Evolutionary conservation across 2,113 vertebrate genomes (phyloP).

Genomic region (Mormyrus lacerda): DNA sequence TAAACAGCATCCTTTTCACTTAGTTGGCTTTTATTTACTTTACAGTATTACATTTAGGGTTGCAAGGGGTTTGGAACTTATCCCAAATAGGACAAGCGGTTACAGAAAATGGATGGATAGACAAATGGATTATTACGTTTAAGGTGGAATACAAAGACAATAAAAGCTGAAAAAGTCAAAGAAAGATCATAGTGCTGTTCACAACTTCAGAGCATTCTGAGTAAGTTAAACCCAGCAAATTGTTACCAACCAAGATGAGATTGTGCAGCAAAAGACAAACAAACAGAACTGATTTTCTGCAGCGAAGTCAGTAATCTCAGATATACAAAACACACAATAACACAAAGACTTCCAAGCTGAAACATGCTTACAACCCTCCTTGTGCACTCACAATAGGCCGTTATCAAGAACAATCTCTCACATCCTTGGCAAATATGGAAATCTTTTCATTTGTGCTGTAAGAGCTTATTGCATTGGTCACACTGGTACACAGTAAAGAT

Average conservation of each 20-base stretch:
- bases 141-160: not conserved
- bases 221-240: not conserved
- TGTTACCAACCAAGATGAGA: not conserved
- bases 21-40: not conserved
- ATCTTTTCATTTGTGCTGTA: not conserved
- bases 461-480: not conserved
- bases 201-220: not conserved
- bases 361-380: not conserved
- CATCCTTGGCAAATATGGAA: not conserved
- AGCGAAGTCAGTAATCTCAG: not conserved
- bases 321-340: not conserved
- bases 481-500: not conserved
- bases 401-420: not conserved
- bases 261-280: not conserved
- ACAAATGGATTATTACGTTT: not conserved
- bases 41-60: not conserved
- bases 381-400: not conserved
- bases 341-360: not conserved
- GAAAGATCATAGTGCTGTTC: not conserved
- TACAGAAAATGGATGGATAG: too few species aligned
- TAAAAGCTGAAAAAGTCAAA: not conserved
- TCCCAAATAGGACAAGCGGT: too few species aligned
- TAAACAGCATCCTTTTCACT: not conserved
- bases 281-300: not conserved
- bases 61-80: too few species aligned